Percentiles rank a stretch among this genome's conserved stretches.
These are phyloP conservation scores for Labia minor DNA, from an alignment of 2,888 invertebrate species.

Conservation along the genomic window DNA sequence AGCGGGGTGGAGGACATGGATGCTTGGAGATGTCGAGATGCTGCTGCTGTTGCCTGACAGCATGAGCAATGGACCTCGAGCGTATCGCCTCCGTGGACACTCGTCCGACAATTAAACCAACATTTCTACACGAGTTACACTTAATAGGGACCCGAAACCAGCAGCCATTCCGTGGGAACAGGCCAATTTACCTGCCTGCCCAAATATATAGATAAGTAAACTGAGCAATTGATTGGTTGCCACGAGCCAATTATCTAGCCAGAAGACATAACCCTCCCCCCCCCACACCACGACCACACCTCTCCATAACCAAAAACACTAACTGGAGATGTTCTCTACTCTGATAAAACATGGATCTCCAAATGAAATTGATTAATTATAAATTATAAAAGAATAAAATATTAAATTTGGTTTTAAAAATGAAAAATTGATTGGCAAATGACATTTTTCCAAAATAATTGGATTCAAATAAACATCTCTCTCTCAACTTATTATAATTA, in stretches of 20 bases:
- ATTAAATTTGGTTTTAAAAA: too few relatives aligned
- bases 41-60: conserved; percentile 7
- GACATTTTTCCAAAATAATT: too few relatives aligned
- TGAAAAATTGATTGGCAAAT: too few relatives aligned
- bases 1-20: not conserved
- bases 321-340: too few relatives aligned
- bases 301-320: too few relatives aligned
- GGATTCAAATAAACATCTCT: too few relatives aligned
- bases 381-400: too few relatives aligned
- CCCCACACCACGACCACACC: too few relatives aligned
- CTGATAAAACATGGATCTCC: too few relatives aligned
- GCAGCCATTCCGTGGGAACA: not conserved
- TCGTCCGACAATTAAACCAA: conserved; percentile 13
- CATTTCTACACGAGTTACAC: conserved; percentile 1
- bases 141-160: not conserved
- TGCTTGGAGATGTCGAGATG: not conserved
- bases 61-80: not conserved
- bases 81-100: not conserved
- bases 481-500: too few relatives aligned
- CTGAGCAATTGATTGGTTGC: not conserved
- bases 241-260: not conserved
- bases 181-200: not conserved
- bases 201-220: not conserved
- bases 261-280: too few relatives aligned
- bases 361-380: too few relatives aligned